Evolutionary conservation across 2,797 vertebrate genomes (phyloP), one percentile per base, ranked within the genome.

Genomic region (Allochrocebus solatus): DNA sequence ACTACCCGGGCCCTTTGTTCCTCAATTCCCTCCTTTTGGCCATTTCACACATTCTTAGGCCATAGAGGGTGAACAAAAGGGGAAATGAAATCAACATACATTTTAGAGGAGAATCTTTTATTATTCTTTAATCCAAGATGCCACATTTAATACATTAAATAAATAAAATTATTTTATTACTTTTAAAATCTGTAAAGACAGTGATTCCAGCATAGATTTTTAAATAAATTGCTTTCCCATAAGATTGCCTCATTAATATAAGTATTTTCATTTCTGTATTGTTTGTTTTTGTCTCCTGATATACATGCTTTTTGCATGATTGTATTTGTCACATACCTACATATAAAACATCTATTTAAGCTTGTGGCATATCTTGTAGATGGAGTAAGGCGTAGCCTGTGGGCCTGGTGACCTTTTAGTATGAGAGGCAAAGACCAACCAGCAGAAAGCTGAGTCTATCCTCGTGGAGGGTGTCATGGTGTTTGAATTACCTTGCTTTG

Each of bases 181-280:
- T 92, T 82, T 82, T 81, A 16, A 79, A 81, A 89, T 28, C 36
- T 50, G 14, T 83, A 39, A 75, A 89, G 21, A 78, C 22, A 79
- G 28, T 75, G 39, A 75, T 83, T 55, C 39, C 53, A 28, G n/a
- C 30, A 70, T 41, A n/a, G 2, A 57, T 64, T 95, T 91, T 57
- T 86, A 87, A 90, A 64, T 5, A 78, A 70, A 75, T 55, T 55
- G 22, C 10, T 43, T 70, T 92, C 61, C 28, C 4, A 1, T 82
- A 76, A 67, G 57, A 53, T 26, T 74, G 6, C 48, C 33, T 96
- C 36, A 11, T 87, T 57, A 78, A n/a, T 64, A n/a, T 36, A 92
- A 91, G 36, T 9, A 64, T 80, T 84, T 92, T 50, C 21, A 26
- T 89, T 78, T 96, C 30, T 74, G 21, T 74, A 53, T 67, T 98